A percentile compares a stretch with the other conserved stretches of the same genome.
Conservation (phyloP, 2,888 invertebrate genomes). For the Plagodis pulveraria region DNA sequence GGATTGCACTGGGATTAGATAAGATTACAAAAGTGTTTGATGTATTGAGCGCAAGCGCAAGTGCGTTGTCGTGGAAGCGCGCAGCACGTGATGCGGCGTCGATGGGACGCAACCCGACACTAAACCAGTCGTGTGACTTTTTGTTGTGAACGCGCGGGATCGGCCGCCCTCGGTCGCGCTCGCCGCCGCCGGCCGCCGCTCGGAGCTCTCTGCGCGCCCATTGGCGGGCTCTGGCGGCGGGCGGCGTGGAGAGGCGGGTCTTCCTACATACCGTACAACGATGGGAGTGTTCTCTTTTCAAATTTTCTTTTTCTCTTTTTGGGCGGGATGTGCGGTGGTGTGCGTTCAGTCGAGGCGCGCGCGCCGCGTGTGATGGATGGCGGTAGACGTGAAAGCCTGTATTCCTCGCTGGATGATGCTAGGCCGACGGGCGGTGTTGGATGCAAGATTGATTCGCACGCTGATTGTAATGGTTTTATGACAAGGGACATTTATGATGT, state of each 20-base stretch:
- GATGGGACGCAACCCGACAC: conserved; percentile 85
- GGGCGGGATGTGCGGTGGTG: conserved; percentile 77
- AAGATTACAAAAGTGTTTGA: conserved; percentile 69
- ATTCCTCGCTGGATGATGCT: conserved; percentile 32
- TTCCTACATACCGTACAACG: conserved; percentile 45
- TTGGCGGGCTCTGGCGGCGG: conserved; percentile 58
- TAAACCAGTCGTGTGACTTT: conserved; percentile 83
- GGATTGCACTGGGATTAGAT: conserved; percentile 44
- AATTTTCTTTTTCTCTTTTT: conserved; percentile 83
- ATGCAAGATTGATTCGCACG: conserved; percentile 23
- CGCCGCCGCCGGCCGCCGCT: conserved; percentile 53
- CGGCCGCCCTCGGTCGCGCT: conserved; percentile 69
- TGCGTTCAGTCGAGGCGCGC: conserved; percentile 78
- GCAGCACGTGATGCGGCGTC: conserved; percentile 79
- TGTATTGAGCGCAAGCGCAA: conserved; percentile 75
- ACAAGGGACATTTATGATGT: conserved; percentile 19
- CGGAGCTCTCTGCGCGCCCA: conserved; percentile 40
- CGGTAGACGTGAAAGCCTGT: conserved; percentile 52
- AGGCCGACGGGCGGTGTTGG: conserved; percentile 29
- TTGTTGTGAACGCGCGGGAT: conserved; percentile 78
- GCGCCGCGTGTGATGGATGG: conserved; percentile 77
- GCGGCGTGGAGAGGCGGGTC: conserved; percentile 69
- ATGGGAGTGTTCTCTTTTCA: conserved; percentile 82
- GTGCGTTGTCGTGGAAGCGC: conserved; percentile 50
- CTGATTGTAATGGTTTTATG: conserved; percentile 37